Base-by-base conservation (phyloP, 2,888 invertebrate genomes). In the Ferrisia virgata region DNA sequence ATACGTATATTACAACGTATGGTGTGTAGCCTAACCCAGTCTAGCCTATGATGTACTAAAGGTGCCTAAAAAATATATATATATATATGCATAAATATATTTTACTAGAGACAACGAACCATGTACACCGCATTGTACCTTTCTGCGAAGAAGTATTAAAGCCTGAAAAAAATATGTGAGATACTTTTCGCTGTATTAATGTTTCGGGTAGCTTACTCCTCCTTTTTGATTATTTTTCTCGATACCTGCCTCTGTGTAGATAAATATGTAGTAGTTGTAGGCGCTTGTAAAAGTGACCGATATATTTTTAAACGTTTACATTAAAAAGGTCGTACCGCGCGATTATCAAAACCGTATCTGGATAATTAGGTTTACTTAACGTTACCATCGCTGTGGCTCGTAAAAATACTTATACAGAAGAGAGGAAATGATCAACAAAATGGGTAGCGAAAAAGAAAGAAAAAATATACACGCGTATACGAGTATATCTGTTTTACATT, bases 231-330 rank as follows among this genome's bases (percentile, higher is more conserved):
- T n/a, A n/a, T n/a, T n/a, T n/a, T n/a, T n/a, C n/a, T n/a, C n/a
- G n/a, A n/a, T n/a, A n/a, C n/a, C n/a, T n/a, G n/a, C n/a, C n/a
- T n/a, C n/a, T n/a, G n/a, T n/a, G n/a, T n/a, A n/a, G n/a, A n/a
- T n/a, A n/a, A n/a, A n/a, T n/a, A n/a, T n/a, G n/a, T n/a, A n/a
- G n/a, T n/a, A n/a, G n/a, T 28, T 64, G 25, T 0, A 11, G 11
- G 58, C 25, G 28, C 13, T 28, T 13, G n/a, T n/a, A n/a, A 28
- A 64, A 64, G 28, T 28, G 58, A 64, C 9, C 58, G 58, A 22
- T 64, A 64, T 64, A 47, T 47, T 47, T 47, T 47, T 47, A 64
- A 64, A 64, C 58, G 58, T 64, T 64, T 64, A 64, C 58, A 64
- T 28, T 11, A 28, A 64, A 64, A 64, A 64, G 58, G 58, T 64